Evolutionary conservation across 2,888 invertebrate genomes (phyloP).

Genomic region (Platycnemis pennipes): DNA sequence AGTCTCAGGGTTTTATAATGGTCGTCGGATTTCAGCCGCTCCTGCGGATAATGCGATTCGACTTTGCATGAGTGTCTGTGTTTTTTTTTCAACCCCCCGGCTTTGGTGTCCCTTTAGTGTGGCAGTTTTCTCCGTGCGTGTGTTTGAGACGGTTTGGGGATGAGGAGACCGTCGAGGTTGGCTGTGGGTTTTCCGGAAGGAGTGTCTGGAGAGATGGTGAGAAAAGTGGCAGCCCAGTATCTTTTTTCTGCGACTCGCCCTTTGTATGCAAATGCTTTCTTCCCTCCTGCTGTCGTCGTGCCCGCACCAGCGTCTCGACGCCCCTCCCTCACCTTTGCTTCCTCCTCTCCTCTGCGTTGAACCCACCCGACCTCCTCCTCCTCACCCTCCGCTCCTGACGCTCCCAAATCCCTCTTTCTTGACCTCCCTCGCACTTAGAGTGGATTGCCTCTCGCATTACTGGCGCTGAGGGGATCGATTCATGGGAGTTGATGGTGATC

Average conservation of each 20-base stretch:
- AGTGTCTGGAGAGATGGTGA: not conserved
- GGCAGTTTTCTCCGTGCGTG: not conserved
- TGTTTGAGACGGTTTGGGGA: not conserved
- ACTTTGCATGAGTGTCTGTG: not conserved
- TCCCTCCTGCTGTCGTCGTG: too few species aligned
- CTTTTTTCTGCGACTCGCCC: not conserved
- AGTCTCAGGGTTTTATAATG: not conserved
- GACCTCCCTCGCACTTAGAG: not conserved
- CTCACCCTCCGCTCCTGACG: not conserved
- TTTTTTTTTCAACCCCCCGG: not conserved
- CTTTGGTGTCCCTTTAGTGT: not conserved
- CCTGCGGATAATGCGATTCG: not conserved
- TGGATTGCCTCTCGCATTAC: not conserved
- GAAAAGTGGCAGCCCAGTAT: not conserved
- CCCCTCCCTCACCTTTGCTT: not conserved
- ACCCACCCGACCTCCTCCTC: not conserved
- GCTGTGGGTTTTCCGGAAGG: not conserved
- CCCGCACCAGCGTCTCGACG: too few species aligned
- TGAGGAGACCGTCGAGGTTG: not conserved
- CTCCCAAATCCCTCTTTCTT: not conserved
- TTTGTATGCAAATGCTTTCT: slow-evolving; percentile 11
- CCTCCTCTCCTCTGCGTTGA: not conserved
- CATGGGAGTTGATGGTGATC: not conserved
- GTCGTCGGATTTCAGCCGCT: not conserved
- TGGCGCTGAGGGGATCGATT: not conserved